Percentiles rank a stretch among this genome's conserved stretches.
phyloP scores from a whole-genome alignment of 2,888 invertebrate species.

The Zygogramma bicolorata region DNA sequence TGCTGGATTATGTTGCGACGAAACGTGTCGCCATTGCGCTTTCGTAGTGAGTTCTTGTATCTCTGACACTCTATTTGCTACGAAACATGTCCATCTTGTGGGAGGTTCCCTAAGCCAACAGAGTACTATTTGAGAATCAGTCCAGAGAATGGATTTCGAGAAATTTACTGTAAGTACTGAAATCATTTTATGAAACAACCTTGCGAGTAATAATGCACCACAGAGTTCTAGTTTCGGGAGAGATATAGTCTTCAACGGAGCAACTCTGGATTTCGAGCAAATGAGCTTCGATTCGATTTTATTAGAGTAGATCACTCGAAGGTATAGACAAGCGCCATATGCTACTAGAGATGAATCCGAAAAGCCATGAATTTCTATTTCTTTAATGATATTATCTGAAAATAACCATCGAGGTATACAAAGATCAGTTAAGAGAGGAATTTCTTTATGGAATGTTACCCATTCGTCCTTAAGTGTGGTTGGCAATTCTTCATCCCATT shows the following conservation, averaged over 20 bases:
- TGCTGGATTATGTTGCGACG: conserved; percentile 27
- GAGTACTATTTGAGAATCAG: conserved; percentile 31
- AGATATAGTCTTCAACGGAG: conserved; percentile 30
- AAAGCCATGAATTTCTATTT: conserved; percentile 46
- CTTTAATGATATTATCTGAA: too few species aligned
- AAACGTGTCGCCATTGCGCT: conserved; percentile 27
- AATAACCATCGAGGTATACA: too few species aligned
- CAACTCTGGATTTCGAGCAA: conserved; percentile 17
- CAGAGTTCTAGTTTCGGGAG: too few species aligned
- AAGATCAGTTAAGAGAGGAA: too few species aligned
- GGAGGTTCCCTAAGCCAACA: conserved; percentile 25
- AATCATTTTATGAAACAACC: conserved; percentile 3
- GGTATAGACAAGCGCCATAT: conserved; percentile 33
- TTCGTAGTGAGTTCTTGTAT: conserved; percentile 31
- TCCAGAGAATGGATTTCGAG: conserved; percentile 23
- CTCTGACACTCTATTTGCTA: conserved; percentile 33
- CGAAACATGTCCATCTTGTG: conserved; percentile 29
- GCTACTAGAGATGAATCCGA: conserved; percentile 42
- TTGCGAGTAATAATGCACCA: conserved; percentile 22
- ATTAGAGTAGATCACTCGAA: not conserved
- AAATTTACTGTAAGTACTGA: conserved; percentile 1
- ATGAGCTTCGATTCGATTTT: too few species aligned
- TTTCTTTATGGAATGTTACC: too few species aligned
- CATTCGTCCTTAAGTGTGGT: too few species aligned
- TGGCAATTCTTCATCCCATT: conserved; percentile 31